Evolutionary conservation across 2,113 vertebrate species (phyloP).

Genomic region (Dicerorhinus sumatrensis): DNA sequence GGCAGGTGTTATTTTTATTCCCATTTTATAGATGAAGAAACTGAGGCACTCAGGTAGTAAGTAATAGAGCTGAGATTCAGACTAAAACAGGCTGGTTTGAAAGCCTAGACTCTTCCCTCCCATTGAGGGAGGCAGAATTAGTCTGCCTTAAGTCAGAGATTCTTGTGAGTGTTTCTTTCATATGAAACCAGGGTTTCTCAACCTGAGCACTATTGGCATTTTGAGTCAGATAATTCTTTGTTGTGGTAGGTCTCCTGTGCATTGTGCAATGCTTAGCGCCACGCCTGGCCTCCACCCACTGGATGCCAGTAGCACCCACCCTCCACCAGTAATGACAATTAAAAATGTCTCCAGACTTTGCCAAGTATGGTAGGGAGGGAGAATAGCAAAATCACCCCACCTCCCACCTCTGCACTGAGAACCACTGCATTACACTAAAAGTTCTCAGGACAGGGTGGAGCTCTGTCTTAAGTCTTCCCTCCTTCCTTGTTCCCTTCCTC

Average conservation of each 20-base stretch:
- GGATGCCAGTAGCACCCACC: not conserved
- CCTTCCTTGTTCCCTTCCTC: not conserved
- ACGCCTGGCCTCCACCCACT: not conserved
- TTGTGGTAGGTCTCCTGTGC: accelerated
- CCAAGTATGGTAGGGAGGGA: not conserved
- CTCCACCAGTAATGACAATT: not conserved
- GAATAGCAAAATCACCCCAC: not conserved
- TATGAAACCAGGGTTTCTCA: not conserved
- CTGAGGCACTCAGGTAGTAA: not conserved
- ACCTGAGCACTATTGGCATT: not conserved
- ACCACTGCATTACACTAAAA: too few species aligned
- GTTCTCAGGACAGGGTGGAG: not conserved
- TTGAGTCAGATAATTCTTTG: not conserved
- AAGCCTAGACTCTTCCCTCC: not conserved
- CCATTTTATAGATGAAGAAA: not conserved
- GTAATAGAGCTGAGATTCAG: not conserved
- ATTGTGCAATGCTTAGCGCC: not conserved
- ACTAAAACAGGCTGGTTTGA: not conserved
- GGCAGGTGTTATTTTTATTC: not conserved
- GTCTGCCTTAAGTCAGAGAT: too few species aligned
- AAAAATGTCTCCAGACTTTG: not conserved
- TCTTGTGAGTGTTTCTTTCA: not conserved
- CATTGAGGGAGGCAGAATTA: not conserved
- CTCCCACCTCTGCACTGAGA: not conserved
- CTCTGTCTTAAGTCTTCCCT: not conserved